Evolutionary conservation across 2,113 vertebrate genomes (phyloP).

Genomic region (Pavo muticus): DNA sequence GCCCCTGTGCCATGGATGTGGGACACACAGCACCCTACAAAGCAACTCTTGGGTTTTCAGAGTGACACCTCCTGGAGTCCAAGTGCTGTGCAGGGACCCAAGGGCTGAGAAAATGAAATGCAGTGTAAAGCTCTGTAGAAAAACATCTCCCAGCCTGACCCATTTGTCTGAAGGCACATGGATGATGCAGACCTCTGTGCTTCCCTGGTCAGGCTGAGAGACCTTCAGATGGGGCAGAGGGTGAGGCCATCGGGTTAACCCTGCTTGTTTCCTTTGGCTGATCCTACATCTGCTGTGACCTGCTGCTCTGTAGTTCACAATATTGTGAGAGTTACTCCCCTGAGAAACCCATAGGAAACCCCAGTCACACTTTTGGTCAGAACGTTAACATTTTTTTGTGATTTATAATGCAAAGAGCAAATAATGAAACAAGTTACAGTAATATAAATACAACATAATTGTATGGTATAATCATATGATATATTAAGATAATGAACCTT

Average conservation of each 20-base stretch:
- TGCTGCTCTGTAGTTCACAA: no score
- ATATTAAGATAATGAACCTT: not conserved
- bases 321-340: no score
- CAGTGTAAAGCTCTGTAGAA: not conserved
- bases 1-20: fast-evolving
- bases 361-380: no score
- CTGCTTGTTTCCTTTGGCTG: not conserved
- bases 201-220: not conserved
- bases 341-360: no score
- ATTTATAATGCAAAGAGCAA: no score
- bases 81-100: not conserved
- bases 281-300: not conserved
- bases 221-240: not conserved
- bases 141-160: not conserved
- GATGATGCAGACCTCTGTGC: not conserved
- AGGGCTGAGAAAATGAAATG: not conserved
- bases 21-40: not conserved
- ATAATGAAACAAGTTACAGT: no score
- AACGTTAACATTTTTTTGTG: no score
- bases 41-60: not conserved
- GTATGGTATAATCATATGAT: no score
- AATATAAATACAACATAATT: no score
- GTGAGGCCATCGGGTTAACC: not conserved
- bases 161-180: constrained; percentile 13
- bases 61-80: not conserved